A percentile compares a stretch with the other conserved stretches of the same genome.
Conservation (phyloP, 2,888 invertebrate species). For the Epinotia ramella region DNA sequence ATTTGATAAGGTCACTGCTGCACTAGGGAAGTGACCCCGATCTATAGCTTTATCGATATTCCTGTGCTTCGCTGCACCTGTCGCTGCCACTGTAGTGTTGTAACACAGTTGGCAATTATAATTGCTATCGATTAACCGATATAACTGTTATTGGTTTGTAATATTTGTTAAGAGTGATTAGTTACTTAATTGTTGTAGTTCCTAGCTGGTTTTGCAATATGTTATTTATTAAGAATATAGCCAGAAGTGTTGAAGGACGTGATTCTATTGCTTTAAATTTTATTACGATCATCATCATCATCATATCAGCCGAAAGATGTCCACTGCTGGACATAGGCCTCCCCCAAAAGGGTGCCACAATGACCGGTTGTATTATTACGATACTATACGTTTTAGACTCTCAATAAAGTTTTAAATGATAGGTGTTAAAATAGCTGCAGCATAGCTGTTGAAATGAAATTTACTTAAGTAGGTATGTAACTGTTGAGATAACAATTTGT, state of each 20-base stretch:
- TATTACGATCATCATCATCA: too few relatives aligned
- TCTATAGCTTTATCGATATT: constrained; percentile 67
- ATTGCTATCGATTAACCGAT: constrained; percentile 29
- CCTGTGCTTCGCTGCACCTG: constrained; percentile 70
- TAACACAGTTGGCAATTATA: constrained; percentile 53
- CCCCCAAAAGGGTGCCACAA: too few relatives aligned
- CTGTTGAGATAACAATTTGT: background rate
- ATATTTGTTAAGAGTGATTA: constrained; percentile 23
- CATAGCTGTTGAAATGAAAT: background rate
- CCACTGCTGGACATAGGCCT: too few relatives aligned
- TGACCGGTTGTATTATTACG: too few relatives aligned
- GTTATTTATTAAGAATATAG: constrained; percentile 3
- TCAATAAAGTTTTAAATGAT: background rate
- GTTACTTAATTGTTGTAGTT: constrained; percentile 12
- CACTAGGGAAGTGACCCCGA: constrained; percentile 59
- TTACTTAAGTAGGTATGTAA: background rate
- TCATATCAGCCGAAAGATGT: too few relatives aligned
- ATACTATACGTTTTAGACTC: background rate
- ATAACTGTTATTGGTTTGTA: constrained; percentile 30
- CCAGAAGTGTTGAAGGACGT: background rate
- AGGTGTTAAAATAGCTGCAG: background rate
- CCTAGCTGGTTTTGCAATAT: constrained; percentile 21
- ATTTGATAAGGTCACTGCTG: constrained; percentile 47
- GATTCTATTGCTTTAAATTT: constrained; percentile 11
- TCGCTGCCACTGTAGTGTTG: constrained; percentile 63